phyloP scores from a whole-genome alignment of 2,113 vertebrate species.

The Cyanistes caeruleus region DNA sequence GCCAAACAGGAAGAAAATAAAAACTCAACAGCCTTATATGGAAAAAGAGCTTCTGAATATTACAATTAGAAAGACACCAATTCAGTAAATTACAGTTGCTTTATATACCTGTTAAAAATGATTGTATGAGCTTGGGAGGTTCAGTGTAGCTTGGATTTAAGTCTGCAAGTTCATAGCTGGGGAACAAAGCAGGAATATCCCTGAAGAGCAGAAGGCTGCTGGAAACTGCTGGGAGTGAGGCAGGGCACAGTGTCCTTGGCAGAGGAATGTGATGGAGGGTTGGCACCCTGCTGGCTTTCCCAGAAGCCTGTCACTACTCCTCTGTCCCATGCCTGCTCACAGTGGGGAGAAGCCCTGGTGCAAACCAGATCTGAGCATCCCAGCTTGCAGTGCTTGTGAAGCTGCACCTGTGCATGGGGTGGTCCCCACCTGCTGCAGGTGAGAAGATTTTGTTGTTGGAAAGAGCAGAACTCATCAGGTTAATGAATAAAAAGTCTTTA shows the following conservation, averaged over 20 bases:
- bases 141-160: not conserved
- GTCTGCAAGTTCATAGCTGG: not conserved
- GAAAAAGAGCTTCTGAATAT: not conserved
- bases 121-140: not conserved
- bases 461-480: not conserved
- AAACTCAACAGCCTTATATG: too few species aligned
- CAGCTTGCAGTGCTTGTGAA: not conserved
- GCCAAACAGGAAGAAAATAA: not conserved
- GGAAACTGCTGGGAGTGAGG: too few species aligned
- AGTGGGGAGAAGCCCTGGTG: not conserved
- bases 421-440: not conserved
- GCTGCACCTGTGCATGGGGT: not conserved
- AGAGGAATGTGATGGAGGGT: too few species aligned
- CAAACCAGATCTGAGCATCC: not conserved
- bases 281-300: too few species aligned
- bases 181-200: not conserved
- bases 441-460: not conserved
- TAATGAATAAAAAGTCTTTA: not conserved
- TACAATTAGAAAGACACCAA: not conserved
- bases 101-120: not conserved
- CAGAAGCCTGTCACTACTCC: too few species aligned
- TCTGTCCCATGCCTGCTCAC: too few species aligned
- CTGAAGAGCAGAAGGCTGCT: not conserved
- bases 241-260: too few species aligned
- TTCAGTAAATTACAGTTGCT: not conserved